Evolutionary conservation across 2,113 vertebrate species (phyloP).

Genomic region (Neogobius melanostomus): DNA sequence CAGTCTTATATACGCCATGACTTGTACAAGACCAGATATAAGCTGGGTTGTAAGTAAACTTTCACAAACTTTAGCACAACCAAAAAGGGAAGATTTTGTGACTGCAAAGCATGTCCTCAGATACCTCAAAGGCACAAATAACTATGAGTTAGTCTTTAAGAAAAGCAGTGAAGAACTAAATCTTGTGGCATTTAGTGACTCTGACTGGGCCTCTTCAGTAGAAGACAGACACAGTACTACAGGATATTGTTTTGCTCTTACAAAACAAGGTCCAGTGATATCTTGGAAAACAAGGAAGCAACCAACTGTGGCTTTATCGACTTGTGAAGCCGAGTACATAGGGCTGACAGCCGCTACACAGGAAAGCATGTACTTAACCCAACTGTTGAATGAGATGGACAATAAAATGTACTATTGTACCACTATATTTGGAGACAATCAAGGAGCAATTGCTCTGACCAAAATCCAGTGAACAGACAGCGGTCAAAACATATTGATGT

Average conservation of each 20-base stretch:
- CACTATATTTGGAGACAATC: background rate
- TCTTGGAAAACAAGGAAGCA: constrained; percentile 12
- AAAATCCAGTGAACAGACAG: background rate
- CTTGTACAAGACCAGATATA: background rate
- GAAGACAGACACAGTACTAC: background rate
- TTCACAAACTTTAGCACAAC: background rate
- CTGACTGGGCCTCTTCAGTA: background rate
- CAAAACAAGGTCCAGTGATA: background rate
- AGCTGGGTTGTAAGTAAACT: background rate
- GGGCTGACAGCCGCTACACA: background rate
- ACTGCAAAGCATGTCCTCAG: background rate
- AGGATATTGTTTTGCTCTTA: background rate
- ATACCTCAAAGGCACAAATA: background rate
- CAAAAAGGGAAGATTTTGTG: background rate
- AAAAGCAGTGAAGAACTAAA: background rate
- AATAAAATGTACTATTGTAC: background rate
- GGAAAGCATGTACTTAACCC: background rate
- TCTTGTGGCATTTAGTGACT: background rate
- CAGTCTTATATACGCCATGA: constrained; percentile 9
- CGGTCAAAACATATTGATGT: background rate
- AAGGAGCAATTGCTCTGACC: background rate
- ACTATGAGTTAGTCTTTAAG: background rate
- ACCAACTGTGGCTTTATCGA: background rate
- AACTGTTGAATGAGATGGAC: background rate
- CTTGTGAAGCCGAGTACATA: constrained; percentile 4